A percentile compares a stretch with the other conserved stretches of the same genome.
Evolutionary conservation across 2,888 invertebrate species (phyloP).

Genomic region (Agrochola circellaris): DNA sequence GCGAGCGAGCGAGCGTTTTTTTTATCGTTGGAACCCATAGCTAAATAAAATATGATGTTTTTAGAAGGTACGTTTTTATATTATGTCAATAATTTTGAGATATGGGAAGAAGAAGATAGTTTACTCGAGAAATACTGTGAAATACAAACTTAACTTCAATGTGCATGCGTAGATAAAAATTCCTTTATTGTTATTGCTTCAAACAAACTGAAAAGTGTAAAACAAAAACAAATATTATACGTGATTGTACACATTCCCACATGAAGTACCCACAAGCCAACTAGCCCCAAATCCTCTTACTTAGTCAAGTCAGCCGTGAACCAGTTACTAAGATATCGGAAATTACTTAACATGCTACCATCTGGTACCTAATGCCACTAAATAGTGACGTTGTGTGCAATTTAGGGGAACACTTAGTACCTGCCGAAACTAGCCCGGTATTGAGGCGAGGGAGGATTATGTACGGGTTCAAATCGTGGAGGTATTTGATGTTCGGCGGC

Average conservation of each 20-base stretch:
- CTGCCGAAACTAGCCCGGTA: constrained; percentile 37
- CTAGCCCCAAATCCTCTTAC: constrained; percentile 23
- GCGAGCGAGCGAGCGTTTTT: too few relatives aligned
- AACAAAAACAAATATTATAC: neutral
- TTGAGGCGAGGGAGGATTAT: constrained; percentile 2
- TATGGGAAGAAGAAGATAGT: too few relatives aligned
- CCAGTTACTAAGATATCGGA: constrained; percentile 60
- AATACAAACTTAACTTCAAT: too few relatives aligned
- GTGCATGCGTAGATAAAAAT: too few relatives aligned
- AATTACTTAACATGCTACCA: constrained; percentile 64
- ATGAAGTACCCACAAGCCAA: constrained; percentile 5
- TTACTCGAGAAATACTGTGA: too few relatives aligned
- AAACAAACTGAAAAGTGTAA: neutral
- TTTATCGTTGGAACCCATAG: too few relatives aligned
- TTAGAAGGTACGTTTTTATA: too few relatives aligned
- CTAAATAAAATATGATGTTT: too few relatives aligned
- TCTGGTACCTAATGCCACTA: constrained; percentile 49
- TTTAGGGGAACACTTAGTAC: constrained; percentile 56
- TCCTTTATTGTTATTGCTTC: neutral
- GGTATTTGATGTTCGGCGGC: neutral
- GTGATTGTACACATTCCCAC: neutral
- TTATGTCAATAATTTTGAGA: too few relatives aligned
- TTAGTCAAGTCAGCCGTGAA: constrained; percentile 39
- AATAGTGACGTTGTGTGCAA: constrained; percentile 57
- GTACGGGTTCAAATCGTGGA: neutral